Percentiles rank a stretch among this genome's conserved stretches.
These are phyloP conservation scores for Spea hammondii DNA, from an alignment of 2,797 vertebrate species.

Conservation along the genomic window DNA sequence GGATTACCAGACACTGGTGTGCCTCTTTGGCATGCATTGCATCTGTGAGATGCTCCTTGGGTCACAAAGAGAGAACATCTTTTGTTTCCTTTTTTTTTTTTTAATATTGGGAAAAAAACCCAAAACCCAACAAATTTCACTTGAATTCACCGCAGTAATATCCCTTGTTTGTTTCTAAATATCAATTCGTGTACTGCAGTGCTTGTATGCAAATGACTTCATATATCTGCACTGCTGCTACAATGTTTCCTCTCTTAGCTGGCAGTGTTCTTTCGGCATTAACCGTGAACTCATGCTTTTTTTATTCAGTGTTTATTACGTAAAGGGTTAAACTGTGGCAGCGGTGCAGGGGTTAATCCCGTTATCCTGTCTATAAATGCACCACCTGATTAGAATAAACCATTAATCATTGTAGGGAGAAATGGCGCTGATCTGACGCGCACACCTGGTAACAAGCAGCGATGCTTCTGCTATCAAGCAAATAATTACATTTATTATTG, in stretches of 20 bases:
- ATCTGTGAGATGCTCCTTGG: no score
- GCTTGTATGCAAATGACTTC: no score
- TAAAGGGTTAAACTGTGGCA: not conserved
- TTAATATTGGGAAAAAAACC: no score
- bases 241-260: not conserved
- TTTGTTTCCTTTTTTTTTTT: no score
- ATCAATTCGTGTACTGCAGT: no score
- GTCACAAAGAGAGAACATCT: no score
- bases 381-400: conserved; percentile 42
- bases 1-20: no score
- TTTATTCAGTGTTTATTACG: not conserved
- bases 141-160: no score
- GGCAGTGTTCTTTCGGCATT: not conserved
- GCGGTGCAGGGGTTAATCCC: conserved; percentile 5
- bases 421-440: not conserved
- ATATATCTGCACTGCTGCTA: not conserved
- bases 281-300: not conserved
- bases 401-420: conserved; percentile 29
- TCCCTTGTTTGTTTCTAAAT: no score
- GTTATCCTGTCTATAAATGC: not conserved
- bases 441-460: not conserved
- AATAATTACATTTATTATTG: no score
- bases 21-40: no score
- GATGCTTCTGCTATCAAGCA: not conserved
- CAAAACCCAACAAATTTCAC: no score